phyloP scores from a whole-genome alignment of 2,113 vertebrate species.

The Orcinus orca region DNA sequence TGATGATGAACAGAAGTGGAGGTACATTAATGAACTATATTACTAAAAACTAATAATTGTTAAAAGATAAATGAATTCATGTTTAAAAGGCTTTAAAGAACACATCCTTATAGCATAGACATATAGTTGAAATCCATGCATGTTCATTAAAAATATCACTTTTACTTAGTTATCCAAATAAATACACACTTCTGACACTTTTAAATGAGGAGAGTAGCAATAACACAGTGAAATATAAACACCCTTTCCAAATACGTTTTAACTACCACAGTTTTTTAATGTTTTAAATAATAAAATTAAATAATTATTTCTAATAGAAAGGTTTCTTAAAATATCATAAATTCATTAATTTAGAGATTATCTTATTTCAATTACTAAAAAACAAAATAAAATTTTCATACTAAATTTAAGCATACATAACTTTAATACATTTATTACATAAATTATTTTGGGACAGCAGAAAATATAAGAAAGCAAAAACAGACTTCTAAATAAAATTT shows the following conservation, averaged over 20 bases:
- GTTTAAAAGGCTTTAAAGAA: neutral
- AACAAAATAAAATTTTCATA: neutral
- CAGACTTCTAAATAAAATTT: neutral
- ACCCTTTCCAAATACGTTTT: neutral
- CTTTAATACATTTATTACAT: neutral
- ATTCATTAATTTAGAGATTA: neutral
- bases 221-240: neutral
- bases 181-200: neutral
- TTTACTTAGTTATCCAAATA: constrained; percentile 9
- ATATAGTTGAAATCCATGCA: neutral
- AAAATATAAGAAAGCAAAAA: constrained; percentile 15
- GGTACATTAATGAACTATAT: neutral
- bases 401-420: constrained; percentile 14
- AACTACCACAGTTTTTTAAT: neutral
- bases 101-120: neutral
- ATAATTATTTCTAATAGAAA: neutral
- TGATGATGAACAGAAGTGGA: neutral
- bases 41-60: neutral
- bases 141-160: neutral
- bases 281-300: neutral
- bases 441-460: neutral
- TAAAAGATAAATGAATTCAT: neutral
- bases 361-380: neutral
- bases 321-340: neutral
- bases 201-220: neutral